Evolutionary conservation across 2,113 vertebrate genomes (phyloP).

Genomic region (Neomonachus schauinslandi): DNA sequence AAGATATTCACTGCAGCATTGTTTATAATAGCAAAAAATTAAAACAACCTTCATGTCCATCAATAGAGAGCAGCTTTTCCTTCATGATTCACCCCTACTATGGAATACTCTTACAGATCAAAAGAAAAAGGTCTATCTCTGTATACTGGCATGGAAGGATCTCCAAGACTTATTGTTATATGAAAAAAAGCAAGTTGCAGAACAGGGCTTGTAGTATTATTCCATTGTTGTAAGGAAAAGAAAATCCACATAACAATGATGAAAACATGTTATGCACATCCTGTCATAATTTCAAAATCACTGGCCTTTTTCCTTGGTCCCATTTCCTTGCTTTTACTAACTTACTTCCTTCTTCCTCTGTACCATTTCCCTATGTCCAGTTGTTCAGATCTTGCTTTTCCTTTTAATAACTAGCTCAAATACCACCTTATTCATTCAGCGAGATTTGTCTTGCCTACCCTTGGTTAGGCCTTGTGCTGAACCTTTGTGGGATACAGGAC

Average conservation of each 20-base stretch:
- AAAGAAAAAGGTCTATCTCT: conserved; percentile 18
- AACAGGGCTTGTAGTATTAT: neutral
- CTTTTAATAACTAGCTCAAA: conserved; percentile 44
- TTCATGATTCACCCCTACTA: neutral
- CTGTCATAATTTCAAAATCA: conserved; percentile 38
- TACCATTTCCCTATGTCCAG: neutral
- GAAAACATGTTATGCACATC: neutral
- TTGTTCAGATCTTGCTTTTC: conserved; percentile 52
- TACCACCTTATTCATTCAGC: conserved; percentile 11
- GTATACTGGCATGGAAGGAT: neutral
- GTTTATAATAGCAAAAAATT: conserved; percentile 28
- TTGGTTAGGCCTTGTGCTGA: conserved; percentile 31
- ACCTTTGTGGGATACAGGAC: conserved; percentile 5
- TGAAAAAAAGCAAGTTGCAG: conserved; percentile 39
- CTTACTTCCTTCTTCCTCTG: conserved; percentile 43
- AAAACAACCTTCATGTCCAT: conserved; percentile 21
- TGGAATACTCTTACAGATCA: conserved; percentile 34
- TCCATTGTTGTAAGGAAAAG: conserved; percentile 44
- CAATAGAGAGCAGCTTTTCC: conserved; percentile 47
- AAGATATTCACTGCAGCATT: conserved; percentile 48
- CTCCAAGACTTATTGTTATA: conserved; percentile 7
- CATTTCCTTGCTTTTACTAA: conserved; percentile 42
- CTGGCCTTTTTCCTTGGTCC: neutral
- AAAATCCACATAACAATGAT: neutral
- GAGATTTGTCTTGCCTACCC: conserved; percentile 40